Evolutionary conservation across 1,140 invertebrate species (phyloP).

Genomic region (Heliconius congener): DNA sequence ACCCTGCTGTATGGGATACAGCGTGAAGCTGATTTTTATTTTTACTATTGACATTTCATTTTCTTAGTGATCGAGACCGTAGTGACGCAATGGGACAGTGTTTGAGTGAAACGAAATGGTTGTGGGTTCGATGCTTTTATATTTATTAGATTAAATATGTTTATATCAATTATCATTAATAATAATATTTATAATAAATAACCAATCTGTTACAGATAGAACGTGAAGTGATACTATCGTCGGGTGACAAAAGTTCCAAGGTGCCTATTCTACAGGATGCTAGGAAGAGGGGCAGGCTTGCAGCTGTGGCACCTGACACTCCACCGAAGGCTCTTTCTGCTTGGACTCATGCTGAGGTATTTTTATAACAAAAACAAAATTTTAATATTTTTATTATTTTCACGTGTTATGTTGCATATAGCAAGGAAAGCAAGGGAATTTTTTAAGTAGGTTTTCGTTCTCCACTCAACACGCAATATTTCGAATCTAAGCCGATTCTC

Average conservation of each 20-base stretch:
- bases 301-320: slow-evolving; percentile 86
- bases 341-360: slow-evolving; percentile 73
- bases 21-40: too few relatives aligned
- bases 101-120: too few relatives aligned
- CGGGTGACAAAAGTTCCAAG: slow-evolving; percentile 87
- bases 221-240: slow-evolving; percentile 86
- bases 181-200: slow-evolving; percentile 9
- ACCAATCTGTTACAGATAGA: slow-evolving; percentile 83
- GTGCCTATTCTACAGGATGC: slow-evolving; percentile 88
- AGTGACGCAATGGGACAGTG: too few relatives aligned
- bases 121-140: not conserved
- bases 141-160: not conserved
- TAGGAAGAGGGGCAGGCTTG: slow-evolving; percentile 83
- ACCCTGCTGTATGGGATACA: too few relatives aligned
- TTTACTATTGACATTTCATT: too few relatives aligned
- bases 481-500: too few relatives aligned
- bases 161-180: not conserved
- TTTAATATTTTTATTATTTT: too few relatives aligned
- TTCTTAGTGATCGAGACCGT: too few relatives aligned
- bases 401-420: too few relatives aligned
- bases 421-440: too few relatives aligned
- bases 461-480: too few relatives aligned
- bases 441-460: too few relatives aligned
- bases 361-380: not conserved
- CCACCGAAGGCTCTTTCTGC: slow-evolving; percentile 84